Conservation (phyloP, 2,113 vertebrate species). For the Xiphorhynchus elegans region DNA sequence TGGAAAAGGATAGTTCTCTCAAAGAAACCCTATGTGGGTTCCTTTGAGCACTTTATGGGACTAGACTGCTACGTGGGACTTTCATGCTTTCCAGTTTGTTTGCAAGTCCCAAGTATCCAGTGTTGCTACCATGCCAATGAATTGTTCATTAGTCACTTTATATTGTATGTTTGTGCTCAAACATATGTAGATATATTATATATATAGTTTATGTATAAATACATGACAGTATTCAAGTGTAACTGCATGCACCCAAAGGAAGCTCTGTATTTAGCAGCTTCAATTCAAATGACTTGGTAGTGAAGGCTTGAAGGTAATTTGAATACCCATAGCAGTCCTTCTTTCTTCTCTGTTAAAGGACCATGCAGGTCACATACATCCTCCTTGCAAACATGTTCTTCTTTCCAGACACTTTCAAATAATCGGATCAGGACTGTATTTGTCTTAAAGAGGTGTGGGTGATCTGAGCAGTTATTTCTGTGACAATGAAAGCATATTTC, state of each 20-base stretch:
- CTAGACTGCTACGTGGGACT: not conserved
- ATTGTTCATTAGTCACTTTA: not conserved
- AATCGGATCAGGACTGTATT: not conserved
- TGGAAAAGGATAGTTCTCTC: not conserved
- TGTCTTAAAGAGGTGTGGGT: not conserved
- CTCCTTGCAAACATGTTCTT: not conserved
- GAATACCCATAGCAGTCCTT: not conserved
- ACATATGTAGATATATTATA: not conserved
- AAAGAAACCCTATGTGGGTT: not conserved
- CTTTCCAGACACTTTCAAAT: not conserved
- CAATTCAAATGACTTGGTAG: not conserved
- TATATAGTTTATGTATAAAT: not conserved
- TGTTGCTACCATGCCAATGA: not conserved
- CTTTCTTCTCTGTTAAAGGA: not conserved
- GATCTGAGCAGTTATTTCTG: not conserved
- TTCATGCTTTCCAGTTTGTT: not conserved
- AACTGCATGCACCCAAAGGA: not conserved
- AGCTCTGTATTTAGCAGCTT: not conserved
- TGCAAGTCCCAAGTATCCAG: not conserved
- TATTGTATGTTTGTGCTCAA: not conserved
- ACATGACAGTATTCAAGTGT: not conserved
- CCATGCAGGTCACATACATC: not conserved
- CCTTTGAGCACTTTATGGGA: not conserved
- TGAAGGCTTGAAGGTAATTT: not conserved
- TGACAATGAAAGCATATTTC: not conserved